phyloP scores from a whole-genome alignment of 2,797 vertebrate species.

The Silurus lanzhouensis region DNA sequence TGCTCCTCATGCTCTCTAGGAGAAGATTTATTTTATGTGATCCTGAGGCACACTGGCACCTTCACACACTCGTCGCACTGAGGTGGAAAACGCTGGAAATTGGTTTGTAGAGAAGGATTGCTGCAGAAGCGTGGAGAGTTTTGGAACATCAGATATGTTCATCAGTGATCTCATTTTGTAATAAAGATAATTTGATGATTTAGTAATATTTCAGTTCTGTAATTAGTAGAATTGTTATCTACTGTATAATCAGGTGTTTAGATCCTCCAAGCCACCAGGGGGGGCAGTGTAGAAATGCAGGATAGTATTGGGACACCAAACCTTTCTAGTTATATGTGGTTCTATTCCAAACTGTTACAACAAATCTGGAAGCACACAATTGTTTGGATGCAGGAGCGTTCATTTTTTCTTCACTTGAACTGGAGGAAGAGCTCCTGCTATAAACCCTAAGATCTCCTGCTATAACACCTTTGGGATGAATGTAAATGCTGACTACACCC shows the following conservation, averaged over 20 bases:
- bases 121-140: not conserved
- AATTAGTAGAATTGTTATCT: not conserved
- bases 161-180: no score
- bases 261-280: not conserved
- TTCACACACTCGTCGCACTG: not conserved
- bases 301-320: not conserved
- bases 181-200: not conserved
- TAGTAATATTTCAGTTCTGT: not conserved
- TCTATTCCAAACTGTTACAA: no score
- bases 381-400: no score
- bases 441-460: no score
- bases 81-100: not conserved
- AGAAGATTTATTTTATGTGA: not conserved
- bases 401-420: no score
- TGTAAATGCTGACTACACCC: no score
- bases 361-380: no score
- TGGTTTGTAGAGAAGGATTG: not conserved
- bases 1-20: not conserved
- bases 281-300: not conserved
- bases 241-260: not conserved
- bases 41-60: conserved; percentile 8
- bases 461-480: no score
- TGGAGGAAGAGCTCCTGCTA: no score
- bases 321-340: no score
- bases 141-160: not conserved